Percentiles rank a stretch among this genome's conserved stretches.
Conservation (phyloP, 2,113 vertebrate genomes). For the Bombycilla garrulus region DNA sequence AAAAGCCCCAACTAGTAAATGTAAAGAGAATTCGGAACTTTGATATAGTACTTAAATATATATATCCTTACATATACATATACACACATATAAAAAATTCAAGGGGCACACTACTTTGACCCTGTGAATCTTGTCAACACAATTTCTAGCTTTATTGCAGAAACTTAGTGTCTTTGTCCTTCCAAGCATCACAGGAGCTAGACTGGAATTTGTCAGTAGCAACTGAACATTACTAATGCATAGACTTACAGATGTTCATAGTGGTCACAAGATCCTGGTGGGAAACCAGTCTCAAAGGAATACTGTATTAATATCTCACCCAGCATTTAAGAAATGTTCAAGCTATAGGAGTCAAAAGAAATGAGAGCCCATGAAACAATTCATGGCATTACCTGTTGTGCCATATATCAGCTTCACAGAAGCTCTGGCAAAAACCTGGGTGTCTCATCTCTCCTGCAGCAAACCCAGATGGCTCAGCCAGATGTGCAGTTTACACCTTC, state of each 20-base stretch:
- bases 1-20: not conserved
- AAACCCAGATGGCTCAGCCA: not conserved
- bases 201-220: not conserved
- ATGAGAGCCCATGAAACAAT: not conserved
- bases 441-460: not conserved
- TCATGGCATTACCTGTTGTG: not conserved
- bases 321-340: not conserved
- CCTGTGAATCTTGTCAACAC: not conserved
- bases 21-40: not conserved
- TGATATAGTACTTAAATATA: fast-evolving
- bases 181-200: not conserved
- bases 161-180: not conserved
- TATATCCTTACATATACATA: too few relatives aligned
- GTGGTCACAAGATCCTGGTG: not conserved
- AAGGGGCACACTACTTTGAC: not conserved
- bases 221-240: not conserved
- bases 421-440: not conserved
- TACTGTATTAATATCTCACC: not conserved
- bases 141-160: not conserved
- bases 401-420: not conserved
- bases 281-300: not conserved
- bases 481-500: not conserved
- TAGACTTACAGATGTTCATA: not conserved
- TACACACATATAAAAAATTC: not conserved
- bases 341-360: not conserved